Conservation (phyloP, 2,797 vertebrate species). For the Erithacus rubecula region DNA sequence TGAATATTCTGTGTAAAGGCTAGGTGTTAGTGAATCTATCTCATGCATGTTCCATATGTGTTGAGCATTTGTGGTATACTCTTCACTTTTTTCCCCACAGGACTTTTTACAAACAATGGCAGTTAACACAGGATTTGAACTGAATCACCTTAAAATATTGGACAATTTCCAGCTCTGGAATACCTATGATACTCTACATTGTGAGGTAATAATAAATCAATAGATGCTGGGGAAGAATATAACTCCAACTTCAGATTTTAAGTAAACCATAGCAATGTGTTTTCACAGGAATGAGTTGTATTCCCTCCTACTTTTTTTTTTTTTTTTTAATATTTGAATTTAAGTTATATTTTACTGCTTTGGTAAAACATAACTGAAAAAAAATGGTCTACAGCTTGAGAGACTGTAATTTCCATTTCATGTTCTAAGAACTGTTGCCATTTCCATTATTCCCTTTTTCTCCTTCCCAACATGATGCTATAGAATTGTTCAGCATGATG, state of each 20-base stretch:
- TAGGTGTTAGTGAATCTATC: neutral
- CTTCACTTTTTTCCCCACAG: conserved; percentile 65
- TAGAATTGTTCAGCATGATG: neutral
- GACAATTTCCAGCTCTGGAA: conserved; percentile 81
- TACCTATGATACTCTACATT: conserved; percentile 84
- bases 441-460: neutral
- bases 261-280: neutral
- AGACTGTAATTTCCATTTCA: neutral
- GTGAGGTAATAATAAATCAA: conserved; percentile 80
- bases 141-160: conserved; percentile 66
- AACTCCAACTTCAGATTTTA: neutral
- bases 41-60: neutral
- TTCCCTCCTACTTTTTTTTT: neutral
- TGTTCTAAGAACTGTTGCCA: neutral
- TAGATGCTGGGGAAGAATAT: neutral
- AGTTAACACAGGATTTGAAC: conserved; percentile 80
- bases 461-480: neutral
- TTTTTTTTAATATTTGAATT: neutral
- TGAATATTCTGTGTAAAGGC: neutral
- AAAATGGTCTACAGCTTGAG: neutral
- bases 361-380: neutral
- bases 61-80: neutral
- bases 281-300: neutral
- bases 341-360: neutral
- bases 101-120: conserved; percentile 79